These are phyloP conservation scores for Apamea monoglypha DNA, from an alignment of 2,888 invertebrate species.

Conservation along the genomic window DNA sequence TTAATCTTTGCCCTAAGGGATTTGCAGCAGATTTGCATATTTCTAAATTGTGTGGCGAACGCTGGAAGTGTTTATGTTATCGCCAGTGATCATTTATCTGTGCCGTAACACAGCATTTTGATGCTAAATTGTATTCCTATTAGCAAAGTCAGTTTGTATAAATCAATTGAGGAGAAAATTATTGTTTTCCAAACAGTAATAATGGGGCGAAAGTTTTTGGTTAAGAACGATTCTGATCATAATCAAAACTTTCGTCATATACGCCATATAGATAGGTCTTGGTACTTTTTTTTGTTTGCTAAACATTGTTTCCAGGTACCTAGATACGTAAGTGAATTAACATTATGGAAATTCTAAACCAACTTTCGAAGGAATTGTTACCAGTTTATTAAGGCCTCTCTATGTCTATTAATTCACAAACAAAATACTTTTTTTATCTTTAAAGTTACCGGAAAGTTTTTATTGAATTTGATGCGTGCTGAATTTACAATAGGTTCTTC, in stretches of 20 bases:
- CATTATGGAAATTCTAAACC: too few relatives aligned
- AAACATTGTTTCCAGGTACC: neutral
- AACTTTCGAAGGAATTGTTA: too few relatives aligned
- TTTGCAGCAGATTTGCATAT: slow-evolving; percentile 79
- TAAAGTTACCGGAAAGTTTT: neutral
- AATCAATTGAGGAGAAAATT: slow-evolving; percentile 26
- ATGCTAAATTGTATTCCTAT: slow-evolving; percentile 36
- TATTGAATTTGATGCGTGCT: neutral
- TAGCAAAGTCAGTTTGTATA: slow-evolving; percentile 6
- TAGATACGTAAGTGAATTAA: too few relatives aligned
- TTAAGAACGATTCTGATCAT: neutral
- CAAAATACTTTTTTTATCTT: neutral
- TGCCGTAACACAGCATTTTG: slow-evolving; percentile 50
- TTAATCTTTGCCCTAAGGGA: slow-evolving; percentile 64
- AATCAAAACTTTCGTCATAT: too few relatives aligned
- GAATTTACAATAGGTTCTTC: neutral
- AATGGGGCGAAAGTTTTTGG: neutral
- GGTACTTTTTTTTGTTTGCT: neutral
- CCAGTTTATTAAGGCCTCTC: neutral
- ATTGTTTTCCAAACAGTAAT: neutral
- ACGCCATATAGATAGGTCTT: too few relatives aligned
- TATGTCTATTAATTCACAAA: neutral
- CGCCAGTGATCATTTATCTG: slow-evolving; percentile 59
- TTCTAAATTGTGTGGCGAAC: slow-evolving; percentile 75
- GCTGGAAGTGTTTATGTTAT: slow-evolving; percentile 71